These are phyloP conservation scores for Caenorhabditis sulstoni DNA, from an alignment of 2,888 invertebrate genomes.

Conservation along the genomic window DNA sequence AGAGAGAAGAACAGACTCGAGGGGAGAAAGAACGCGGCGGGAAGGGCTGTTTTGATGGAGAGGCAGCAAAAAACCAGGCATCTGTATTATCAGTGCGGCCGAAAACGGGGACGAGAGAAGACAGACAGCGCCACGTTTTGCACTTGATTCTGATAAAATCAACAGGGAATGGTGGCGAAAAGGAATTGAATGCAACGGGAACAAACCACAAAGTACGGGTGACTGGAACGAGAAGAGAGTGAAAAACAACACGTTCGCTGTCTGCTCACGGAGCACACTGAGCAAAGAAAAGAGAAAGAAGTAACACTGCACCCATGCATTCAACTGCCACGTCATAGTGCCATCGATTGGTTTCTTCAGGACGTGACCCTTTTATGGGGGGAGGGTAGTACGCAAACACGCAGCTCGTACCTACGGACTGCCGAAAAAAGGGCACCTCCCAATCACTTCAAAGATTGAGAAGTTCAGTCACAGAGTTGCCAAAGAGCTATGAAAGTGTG, in stretches of 20 bases:
- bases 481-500: neutral
- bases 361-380: too few species aligned
- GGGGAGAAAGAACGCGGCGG: constrained; percentile 2
- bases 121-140: neutral
- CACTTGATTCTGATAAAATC: neutral
- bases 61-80: constrained; percentile 15
- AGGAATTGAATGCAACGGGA: neutral
- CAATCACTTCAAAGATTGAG: too few species aligned
- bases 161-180: neutral
- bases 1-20: neutral
- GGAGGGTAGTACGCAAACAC: too few species aligned
- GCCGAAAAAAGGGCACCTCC: too few species aligned
- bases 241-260: neutral
- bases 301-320: too few species aligned
- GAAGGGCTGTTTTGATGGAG: neutral
- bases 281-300: too few species aligned
- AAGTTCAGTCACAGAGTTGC: too few species aligned
- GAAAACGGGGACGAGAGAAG: neutral
- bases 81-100: constrained; percentile 18
- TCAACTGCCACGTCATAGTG: too few species aligned
- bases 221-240: neutral
- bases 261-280: neutral
- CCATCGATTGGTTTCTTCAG: too few species aligned
- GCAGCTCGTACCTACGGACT: too few species aligned
- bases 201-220: neutral